Evolutionary conservation across 2,113 vertebrate species (phyloP), one percentile per base, ranked within the genome.

Genomic region (Crotophaga sulcirostris): DNA sequence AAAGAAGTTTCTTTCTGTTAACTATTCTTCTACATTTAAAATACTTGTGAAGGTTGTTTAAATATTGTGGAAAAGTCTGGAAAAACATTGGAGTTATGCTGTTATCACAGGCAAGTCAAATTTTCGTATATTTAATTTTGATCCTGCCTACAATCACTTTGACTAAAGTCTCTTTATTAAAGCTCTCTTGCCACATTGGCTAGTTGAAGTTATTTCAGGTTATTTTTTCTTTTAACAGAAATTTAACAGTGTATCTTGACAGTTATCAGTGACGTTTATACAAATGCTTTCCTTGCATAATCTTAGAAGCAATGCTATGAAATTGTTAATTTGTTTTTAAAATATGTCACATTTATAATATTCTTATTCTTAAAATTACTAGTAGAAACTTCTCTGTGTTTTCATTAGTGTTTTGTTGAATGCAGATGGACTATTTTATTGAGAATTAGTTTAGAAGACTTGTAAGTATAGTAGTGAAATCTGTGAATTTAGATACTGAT

Each of bases 401-500:
- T 75, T 19, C 40, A 91, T 91, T 75, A 72, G 54, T 51, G 54
- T 77, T 90, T 87, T 67, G 11, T 60, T 36, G 60, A 64, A 62
- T 82, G 47, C 59, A 81, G 63, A 67, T 47, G 29, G 25, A 31
- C 38, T 10, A 44, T 77, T 82, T 44, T 60, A 66, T 16, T 83
- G 45, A 87, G 78, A 91, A 83, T 78, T 55, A 42, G 12, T 76
- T 94, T 59, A 31, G 10, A 66, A 67, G 55, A 80, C 55, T 79
- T 79, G 31, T 67, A 89, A 68, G 83, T 83, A n/a, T 29, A 59
- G 26, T 17, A 13, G 34, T 84, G 40, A 62, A 56, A 13, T 25
- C 68, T 90, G 11, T 90, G 51, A 74, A 88, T 94, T 86, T 93
- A 84, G 88, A 60, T 92, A 80, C 29, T 77, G 72, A 47, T 76